Conservation (phyloP, 2,888 invertebrate genomes). For the Helleia helle region DNA sequence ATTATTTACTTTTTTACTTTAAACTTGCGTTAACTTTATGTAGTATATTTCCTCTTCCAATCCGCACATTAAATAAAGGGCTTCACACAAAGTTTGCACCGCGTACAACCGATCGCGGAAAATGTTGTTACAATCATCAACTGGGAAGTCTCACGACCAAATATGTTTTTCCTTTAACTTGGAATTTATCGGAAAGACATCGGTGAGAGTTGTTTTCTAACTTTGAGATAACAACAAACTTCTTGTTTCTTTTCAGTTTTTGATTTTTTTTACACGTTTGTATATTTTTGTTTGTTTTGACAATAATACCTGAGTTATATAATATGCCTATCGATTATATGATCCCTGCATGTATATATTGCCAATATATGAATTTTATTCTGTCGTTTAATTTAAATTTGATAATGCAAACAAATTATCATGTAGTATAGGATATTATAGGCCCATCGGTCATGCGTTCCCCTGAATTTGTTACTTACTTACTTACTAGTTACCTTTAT, state of each 20-base stretch:
- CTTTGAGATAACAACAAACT: background rate
- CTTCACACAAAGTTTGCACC: constrained; percentile 6
- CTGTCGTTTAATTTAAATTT: too few species aligned
- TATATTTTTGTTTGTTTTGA: too few species aligned
- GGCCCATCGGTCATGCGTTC: too few species aligned
- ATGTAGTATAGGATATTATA: too few species aligned
- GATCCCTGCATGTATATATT: too few species aligned
- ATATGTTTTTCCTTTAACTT: constrained; percentile 13
- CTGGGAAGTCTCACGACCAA: constrained; percentile 8
- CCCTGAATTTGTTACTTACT: too few species aligned
- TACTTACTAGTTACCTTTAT: too few species aligned
- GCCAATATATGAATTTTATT: too few species aligned
- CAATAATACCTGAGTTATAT: too few species aligned
- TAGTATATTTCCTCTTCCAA: constrained; percentile 7
- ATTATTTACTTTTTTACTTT: too few species aligned
- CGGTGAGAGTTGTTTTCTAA: constrained; percentile 1
- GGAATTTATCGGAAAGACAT: constrained; percentile 16
- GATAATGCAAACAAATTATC: too few species aligned
- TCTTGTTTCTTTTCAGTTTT: background rate
- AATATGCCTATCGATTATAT: too few species aligned
- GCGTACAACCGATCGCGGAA: constrained; percentile 10
- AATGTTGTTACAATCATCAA: constrained; percentile 11
- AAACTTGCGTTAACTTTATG: constrained; percentile 5
- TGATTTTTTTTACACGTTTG: background rate
- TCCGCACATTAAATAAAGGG: constrained; percentile 9